A percentile compares a stretch with the other conserved stretches of the same genome.
Evolutionary conservation across 2,113 vertebrate genomes (phyloP).

Genomic region (Hyla sarda): DNA sequence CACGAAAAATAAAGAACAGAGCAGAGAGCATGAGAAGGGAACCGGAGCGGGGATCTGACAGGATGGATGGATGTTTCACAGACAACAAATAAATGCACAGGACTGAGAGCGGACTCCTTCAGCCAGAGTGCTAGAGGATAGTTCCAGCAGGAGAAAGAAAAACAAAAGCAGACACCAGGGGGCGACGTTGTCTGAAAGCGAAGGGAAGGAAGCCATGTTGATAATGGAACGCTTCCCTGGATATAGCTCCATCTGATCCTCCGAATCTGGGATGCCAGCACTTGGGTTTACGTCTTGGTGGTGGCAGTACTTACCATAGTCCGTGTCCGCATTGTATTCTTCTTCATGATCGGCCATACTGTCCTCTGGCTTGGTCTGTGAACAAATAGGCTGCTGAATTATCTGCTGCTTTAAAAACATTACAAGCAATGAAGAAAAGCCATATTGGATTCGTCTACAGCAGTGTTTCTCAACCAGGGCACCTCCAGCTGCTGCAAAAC

Average conservation of each 20-base stretch:
- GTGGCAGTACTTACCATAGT: slow-evolving; percentile 80
- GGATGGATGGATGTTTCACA: slow-evolving; percentile 39
- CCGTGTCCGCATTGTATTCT: slow-evolving; percentile 76
- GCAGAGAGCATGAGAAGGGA: slow-evolving; percentile 63
- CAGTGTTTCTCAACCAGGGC: too few relatives aligned
- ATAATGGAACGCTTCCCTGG: background rate
- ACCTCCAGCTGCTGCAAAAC: too few relatives aligned
- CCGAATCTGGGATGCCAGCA: background rate
- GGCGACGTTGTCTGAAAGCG: background rate
- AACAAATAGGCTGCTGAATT: background rate
- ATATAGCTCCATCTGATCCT: background rate
- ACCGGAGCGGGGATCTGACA: slow-evolving; percentile 51
- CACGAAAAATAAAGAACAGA: slow-evolving; percentile 57
- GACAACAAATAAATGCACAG: slow-evolving; percentile 11
- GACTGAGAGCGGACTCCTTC: slow-evolving; percentile 9
- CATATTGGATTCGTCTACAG: too few relatives aligned
- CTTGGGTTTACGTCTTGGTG: background rate
- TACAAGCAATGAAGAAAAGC: background rate
- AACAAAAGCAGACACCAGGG: background rate
- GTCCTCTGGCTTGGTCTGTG: slow-evolving; percentile 70
- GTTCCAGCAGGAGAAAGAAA: slow-evolving; percentile 7
- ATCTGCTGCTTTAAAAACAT: background rate
- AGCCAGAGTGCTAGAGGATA: background rate
- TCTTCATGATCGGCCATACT: slow-evolving; percentile 65
- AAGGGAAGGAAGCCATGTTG: slow-evolving; percentile 1